These are phyloP conservation scores for Nipponacmea schrenckii DNA, from an alignment of 2,888 invertebrate species.

Conservation along the genomic window DNA sequence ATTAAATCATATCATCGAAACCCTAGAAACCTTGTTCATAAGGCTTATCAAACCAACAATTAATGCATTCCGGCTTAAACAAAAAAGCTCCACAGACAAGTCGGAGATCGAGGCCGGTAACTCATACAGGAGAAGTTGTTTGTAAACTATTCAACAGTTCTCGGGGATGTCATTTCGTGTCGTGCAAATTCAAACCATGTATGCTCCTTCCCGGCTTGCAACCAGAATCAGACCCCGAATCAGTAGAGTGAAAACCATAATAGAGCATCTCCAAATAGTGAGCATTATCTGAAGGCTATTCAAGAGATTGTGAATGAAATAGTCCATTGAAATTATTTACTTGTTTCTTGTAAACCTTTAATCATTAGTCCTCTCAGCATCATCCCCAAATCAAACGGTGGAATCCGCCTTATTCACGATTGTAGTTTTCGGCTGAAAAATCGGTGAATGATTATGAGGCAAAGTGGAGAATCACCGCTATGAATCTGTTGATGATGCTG, in stretches of 20 bases:
- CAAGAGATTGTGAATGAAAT: background rate
- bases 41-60: too few species aligned
- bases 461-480: conserved; percentile 13
- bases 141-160: too few species aligned
- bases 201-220: background rate
- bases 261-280: background rate
- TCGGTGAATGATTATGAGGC: conserved; percentile 11
- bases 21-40: too few species aligned
- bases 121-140: background rate
- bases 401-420: background rate
- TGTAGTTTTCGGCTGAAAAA: conserved; percentile 2
- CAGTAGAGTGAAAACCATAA: too few species aligned
- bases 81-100: background rate
- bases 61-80: too few species aligned
- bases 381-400: conserved; percentile 3
- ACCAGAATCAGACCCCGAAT: too few species aligned
- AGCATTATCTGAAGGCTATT: background rate
- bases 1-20: background rate
- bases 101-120: background rate
- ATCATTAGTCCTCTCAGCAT: conserved; percentile 1
- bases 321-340: background rate
- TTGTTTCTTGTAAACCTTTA: background rate
- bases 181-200: background rate
- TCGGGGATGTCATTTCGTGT: too few species aligned
- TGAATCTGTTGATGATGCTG: conserved; percentile 21